Conservation (phyloP, 1,140 invertebrate genomes). For the Drosophila teissieri region DNA sequence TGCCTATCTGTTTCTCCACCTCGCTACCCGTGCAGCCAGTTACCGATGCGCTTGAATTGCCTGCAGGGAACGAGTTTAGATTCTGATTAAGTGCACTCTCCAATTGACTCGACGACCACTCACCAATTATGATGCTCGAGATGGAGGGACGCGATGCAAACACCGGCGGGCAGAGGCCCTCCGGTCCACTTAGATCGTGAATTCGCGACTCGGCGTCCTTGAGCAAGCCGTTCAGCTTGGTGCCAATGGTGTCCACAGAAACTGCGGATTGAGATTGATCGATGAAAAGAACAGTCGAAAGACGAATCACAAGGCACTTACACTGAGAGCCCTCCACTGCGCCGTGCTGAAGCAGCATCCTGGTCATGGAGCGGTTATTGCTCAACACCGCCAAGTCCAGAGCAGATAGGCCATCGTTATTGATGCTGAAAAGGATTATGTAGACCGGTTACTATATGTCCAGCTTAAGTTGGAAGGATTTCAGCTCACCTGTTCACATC, state of each 20-base stretch:
- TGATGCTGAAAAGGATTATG: slow-evolving; percentile 87
- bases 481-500: slow-evolving; percentile 93
- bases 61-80: slow-evolving; percentile 47
- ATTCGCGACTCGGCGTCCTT: slow-evolving; percentile 92
- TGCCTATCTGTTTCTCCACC: slow-evolving; percentile 93
- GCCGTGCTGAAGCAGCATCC: slow-evolving; percentile 94
- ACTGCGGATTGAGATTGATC: slow-evolving; percentile 86
- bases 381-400: slow-evolving; percentile 96
- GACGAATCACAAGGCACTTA: slow-evolving; percentile 91
- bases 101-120: slow-evolving; percentile 32
- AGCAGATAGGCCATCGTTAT: slow-evolving; percentile 94
- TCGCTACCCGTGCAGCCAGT: slow-evolving; percentile 89
- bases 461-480: rapidly evolving
- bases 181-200: slow-evolving; percentile 88
- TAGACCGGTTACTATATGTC: neutral
- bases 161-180: slow-evolving; percentile 67
- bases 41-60: slow-evolving; percentile 85
- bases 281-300: slow-evolving; percentile 35
- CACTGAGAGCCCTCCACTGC: slow-evolving; percentile 95
- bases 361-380: slow-evolving; percentile 93
- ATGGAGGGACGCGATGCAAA: slow-evolving; percentile 80
- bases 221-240: slow-evolving; percentile 90
- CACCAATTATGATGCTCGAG: slow-evolving; percentile 84
- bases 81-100: slow-evolving; percentile 8
- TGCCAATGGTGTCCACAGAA: slow-evolving; percentile 89